These are phyloP conservation scores for Leistus spinibarbis DNA, from an alignment of 2,888 invertebrate species.

Conservation along the genomic window DNA sequence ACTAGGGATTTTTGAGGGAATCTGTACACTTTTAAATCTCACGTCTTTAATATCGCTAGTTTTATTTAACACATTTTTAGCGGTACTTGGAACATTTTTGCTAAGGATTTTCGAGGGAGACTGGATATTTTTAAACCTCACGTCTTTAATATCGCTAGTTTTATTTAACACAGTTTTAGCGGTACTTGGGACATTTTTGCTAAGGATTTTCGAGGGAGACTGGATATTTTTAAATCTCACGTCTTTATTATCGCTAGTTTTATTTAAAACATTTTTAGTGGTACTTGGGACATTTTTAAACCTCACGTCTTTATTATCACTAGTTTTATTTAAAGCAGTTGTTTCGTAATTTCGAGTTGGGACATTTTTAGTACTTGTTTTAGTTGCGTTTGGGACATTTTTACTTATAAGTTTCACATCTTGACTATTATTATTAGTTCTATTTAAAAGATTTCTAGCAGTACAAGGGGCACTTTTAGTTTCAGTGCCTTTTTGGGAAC, in stretches of 20 bases:
- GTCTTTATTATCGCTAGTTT: background rate
- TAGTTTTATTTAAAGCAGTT: background rate
- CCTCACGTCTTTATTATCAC: background rate
- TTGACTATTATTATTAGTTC: too few relatives aligned
- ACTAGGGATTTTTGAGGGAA: background rate
- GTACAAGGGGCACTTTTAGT: too few relatives aligned
- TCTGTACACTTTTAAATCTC: background rate
- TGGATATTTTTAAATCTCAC: too few relatives aligned
- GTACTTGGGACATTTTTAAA: too few relatives aligned
- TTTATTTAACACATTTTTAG: background rate
- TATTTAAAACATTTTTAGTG: background rate
- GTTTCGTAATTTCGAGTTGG: background rate
- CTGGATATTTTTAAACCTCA: background rate
- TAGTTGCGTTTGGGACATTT: too few relatives aligned
- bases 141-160: background rate
- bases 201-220: too few relatives aligned
- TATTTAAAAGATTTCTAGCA: too few relatives aligned
- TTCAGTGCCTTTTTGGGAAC: too few relatives aligned
- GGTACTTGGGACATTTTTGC: too few relatives aligned
- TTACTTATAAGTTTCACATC: too few relatives aligned
- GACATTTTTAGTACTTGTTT: too few relatives aligned
- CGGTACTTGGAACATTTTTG: background rate
- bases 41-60: background rate
- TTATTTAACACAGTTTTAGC: background rate
- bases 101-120: too few relatives aligned